Percentiles rank a stretch among this genome's conserved stretches.
These are phyloP conservation scores for Pristionchus mayeri DNA, from an alignment of 2,888 invertebrate genomes.

Conservation along the genomic window DNA sequence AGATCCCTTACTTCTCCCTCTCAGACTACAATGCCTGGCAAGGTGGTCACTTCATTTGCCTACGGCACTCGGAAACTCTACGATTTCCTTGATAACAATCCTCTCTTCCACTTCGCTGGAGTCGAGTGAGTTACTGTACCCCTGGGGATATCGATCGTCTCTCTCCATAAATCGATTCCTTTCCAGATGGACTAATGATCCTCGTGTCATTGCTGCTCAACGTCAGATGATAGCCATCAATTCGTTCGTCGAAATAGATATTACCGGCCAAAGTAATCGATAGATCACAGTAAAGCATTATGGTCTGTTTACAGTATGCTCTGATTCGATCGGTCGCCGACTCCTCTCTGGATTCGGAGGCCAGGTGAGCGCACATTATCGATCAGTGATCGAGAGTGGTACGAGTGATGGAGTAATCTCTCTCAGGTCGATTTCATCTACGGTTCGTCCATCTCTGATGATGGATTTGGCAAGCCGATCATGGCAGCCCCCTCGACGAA, in stretches of 20 bases:
- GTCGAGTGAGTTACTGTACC: slow-evolving; percentile 66
- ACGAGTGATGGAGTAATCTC: neutral
- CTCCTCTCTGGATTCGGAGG: slow-evolving; percentile 90
- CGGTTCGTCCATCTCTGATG: slow-evolving; percentile 88
- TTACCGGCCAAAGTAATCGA: slow-evolving; percentile 86
- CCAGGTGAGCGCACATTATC: slow-evolving; percentile 81
- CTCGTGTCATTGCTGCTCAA: slow-evolving; percentile 85
- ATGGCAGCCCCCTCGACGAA: slow-evolving; percentile 89
- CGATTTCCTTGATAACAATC: slow-evolving; percentile 94
- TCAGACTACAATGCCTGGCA: slow-evolving; percentile 84
- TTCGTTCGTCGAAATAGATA: slow-evolving; percentile 93
- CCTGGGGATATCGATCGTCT: neutral
- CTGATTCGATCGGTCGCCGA: slow-evolving; percentile 90
- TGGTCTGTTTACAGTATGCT: slow-evolving; percentile 81
- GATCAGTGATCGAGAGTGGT: slow-evolving; percentile 69
- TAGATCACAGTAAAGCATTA: neutral
- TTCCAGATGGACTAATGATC: slow-evolving; percentile 87
- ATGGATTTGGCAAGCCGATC: slow-evolving; percentile 88
- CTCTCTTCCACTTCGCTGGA: slow-evolving; percentile 87
- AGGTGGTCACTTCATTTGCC: slow-evolving; percentile 92
- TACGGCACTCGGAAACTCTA: slow-evolving; percentile 90
- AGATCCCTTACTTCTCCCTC: slow-evolving; percentile 77
- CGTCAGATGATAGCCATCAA: slow-evolving; percentile 95
- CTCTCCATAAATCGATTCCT: neutral
- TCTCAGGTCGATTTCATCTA: slow-evolving; percentile 87